These are phyloP conservation scores for Muricea muricata DNA, from an alignment of 92 coral and sea anemone genomes.

Conservation along the genomic window DNA sequence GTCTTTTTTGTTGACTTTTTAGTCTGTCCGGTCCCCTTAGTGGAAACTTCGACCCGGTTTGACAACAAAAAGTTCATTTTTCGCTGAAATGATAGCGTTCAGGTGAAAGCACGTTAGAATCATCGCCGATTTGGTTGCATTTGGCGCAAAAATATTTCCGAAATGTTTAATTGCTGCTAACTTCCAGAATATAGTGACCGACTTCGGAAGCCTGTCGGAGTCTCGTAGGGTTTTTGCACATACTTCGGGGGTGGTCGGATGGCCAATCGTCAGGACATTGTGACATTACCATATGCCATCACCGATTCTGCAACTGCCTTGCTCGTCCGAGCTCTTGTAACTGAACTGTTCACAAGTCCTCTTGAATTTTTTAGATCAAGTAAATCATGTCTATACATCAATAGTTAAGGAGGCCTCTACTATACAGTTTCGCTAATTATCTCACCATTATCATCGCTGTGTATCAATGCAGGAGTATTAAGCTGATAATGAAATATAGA, in stretches of 20 bases:
- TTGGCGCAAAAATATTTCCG: slow-evolving; percentile 49
- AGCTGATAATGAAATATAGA: no score
- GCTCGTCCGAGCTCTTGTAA: no score
- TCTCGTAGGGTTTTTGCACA: slow-evolving; percentile 25
- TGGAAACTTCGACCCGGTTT: background rate
- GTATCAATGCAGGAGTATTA: no score
- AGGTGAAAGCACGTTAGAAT: slow-evolving; percentile 14
- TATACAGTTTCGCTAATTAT: no score
- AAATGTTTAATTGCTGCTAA: slow-evolving; percentile 15
- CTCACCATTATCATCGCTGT: no score
- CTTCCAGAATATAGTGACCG: slow-evolving; percentile 16
- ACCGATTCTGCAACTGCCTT: background rate
- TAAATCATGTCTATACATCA: no score
- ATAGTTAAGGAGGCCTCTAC: no score
- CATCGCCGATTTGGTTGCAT: slow-evolving; percentile 26
- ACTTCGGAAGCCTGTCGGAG: background rate
- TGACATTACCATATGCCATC: slow-evolving; percentile 46
- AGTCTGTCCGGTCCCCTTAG: background rate
- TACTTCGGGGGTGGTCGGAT: slow-evolving; percentile 3
- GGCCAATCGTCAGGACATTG: slow-evolving; percentile 51
- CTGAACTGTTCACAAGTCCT: no score
- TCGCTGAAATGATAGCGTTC: slow-evolving; percentile 20
- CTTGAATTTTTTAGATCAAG: no score
- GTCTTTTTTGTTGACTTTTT: background rate
- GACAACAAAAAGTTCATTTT: slow-evolving; percentile 13